Evolutionary conservation across 1,140 invertebrate genomes (phyloP), one percentile per base, ranked within the genome.

Genomic region (Drosophila funebris): DNA sequence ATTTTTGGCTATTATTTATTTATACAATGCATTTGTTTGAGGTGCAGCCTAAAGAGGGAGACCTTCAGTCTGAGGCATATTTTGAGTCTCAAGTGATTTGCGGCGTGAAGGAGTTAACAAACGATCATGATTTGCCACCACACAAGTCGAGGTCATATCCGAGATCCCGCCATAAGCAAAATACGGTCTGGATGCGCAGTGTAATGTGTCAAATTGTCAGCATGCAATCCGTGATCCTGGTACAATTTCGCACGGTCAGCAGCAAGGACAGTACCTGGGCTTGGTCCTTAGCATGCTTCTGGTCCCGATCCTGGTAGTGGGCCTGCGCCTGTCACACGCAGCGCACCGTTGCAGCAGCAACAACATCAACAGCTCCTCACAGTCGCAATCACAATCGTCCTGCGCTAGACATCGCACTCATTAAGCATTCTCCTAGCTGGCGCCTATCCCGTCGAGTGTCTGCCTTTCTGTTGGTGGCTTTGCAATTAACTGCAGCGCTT

Each of bases 401-500:
- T 60, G 60, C 27, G 18, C 66, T 58, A 87, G 82, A 85, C 78
- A 46, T 29, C 24, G 7, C 9, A 43, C 74, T 87, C 83, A 88
- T 87, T 87, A 88, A 70, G 68, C 41, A 22, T 39, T 73, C 13
- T 53, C 8, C 43, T 31, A 29, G 29, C 78, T 87, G 83, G 83
- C 83, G 83, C 83, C 83, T 88, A 79, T 87, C 83, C 83, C 76
- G 83, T 67, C 24, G 83, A 43, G 83, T 46, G 67, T 78, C 75
- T 71, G 27, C 31, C 83, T 72, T 73, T 66, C 62, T 69, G 82
- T 73, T 87, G 84, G 83, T 87, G 83, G 83, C 84, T 87, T 87
- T 87, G 82, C 83, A 87, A 87, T 87, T 87, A 87, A 87, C 83
- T 87, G 83, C 75, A 76, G 76, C 71, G 82, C 81, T 62, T 83